Percentiles rank a stretch among this genome's conserved stretches.
phyloP scores from a whole-genome alignment of 2,797 vertebrate genomes.

The Meriones psammophilus region DNA sequence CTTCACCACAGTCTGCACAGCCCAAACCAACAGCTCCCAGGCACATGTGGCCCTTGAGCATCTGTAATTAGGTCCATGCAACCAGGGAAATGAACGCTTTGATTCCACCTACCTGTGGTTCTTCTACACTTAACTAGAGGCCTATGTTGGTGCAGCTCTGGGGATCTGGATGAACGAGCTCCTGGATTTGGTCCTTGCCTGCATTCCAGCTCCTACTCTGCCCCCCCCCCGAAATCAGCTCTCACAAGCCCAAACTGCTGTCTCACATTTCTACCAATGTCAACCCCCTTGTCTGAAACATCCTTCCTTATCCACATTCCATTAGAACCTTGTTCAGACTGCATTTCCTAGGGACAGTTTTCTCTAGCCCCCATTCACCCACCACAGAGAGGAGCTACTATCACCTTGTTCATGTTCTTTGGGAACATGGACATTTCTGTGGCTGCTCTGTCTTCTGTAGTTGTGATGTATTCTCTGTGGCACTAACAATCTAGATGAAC shows the following conservation, averaged over 20 bases:
- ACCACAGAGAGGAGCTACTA: background rate
- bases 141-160: no score
- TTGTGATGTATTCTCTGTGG: background rate
- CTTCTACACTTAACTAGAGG: background rate
- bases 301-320: background rate
- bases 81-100: background rate
- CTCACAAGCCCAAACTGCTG: background rate
- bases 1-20: background rate
- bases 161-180: background rate
- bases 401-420: background rate
- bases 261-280: background rate
- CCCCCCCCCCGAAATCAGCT: background rate
- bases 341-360: background rate
- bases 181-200: background rate
- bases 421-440: background rate
- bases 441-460: accelerated
- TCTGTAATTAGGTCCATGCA: background rate
- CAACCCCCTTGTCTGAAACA: background rate
- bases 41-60: background rate
- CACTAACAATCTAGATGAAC: background rate
- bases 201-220: background rate
- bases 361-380: background rate
- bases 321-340: background rate
- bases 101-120: background rate
- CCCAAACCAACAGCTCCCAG: background rate